Conservation (phyloP, 2,113 vertebrate species). For the Menura novaehollandiae region DNA sequence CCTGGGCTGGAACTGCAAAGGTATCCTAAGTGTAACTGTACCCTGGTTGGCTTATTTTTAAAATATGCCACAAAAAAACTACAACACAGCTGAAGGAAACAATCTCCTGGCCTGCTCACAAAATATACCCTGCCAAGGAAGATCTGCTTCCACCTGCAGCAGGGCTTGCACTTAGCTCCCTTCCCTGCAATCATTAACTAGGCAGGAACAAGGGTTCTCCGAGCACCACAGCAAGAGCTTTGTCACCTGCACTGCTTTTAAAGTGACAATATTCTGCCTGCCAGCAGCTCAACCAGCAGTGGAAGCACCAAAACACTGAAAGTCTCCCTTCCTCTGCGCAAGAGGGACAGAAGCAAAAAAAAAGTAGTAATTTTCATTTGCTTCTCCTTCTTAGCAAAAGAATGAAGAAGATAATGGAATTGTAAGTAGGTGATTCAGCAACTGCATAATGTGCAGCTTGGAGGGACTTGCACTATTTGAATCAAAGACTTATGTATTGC, state of each 20-base stretch:
- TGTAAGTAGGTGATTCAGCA: constrained; percentile 26
- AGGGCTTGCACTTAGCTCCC: not conserved
- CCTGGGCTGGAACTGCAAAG: not conserved
- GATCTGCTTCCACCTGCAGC: not conserved
- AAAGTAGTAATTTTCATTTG: not conserved
- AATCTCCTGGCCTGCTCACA: not conserved
- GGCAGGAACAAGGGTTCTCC: not conserved
- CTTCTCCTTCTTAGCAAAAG: not conserved
- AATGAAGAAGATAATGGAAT: not conserved
- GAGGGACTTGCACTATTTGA: constrained; percentile 44
- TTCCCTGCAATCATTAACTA: constrained; percentile 44
- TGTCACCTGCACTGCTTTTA: not conserved
- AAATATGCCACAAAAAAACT: not conserved
- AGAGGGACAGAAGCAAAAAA: no score
- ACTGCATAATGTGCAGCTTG: constrained; percentile 40
- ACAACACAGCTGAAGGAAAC: not conserved
- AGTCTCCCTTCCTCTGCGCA: not conserved
- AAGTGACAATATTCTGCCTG: not conserved
- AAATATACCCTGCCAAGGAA: not conserved
- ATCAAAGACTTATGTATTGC: constrained; percentile 16
- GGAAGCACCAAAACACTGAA: not conserved
- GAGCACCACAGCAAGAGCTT: not conserved
- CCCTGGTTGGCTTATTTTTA: not conserved
- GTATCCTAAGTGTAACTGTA: not conserved
- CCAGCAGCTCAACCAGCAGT: not conserved